phyloP scores from a whole-genome alignment of 2,888 invertebrate genomes.

The Bursaphelenchus okinawaensis region DNA sequence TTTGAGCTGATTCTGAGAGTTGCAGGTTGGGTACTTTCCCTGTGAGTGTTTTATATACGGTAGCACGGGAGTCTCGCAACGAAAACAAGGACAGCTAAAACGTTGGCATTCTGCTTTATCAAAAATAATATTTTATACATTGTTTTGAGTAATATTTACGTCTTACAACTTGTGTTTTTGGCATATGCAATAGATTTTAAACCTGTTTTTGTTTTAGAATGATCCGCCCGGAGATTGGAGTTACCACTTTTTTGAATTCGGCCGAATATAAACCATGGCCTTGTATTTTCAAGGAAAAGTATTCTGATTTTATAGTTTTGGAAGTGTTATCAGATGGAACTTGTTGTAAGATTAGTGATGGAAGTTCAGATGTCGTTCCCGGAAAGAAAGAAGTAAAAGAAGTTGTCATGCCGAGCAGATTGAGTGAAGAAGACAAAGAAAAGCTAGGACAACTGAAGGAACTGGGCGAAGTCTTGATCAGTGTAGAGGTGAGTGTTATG shows the following conservation, averaged over 20 bases:
- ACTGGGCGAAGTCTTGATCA: conserved; percentile 5
- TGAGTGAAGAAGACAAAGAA: background rate
- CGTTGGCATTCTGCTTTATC: background rate
- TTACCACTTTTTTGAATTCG: conserved; percentile 1
- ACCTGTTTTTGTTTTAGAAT: background rate
- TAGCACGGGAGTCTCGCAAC: too few relatives aligned
- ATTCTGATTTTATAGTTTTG: conserved; percentile 49
- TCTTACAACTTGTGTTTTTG: too few relatives aligned
- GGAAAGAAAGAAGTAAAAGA: background rate
- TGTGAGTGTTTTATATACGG: too few relatives aligned
- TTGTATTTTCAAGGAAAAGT: conserved; percentile 47
- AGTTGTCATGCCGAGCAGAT: conserved; percentile 4
- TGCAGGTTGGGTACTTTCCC: too few relatives aligned
- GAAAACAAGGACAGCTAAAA: background rate
- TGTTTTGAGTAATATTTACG: too few relatives aligned
- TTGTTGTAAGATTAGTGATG: background rate
- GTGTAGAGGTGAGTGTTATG: background rate
- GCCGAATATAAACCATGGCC: conserved; percentile 8
- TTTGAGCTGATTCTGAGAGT: too few relatives aligned
- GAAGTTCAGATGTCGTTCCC: background rate
- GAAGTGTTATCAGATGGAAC: conserved; percentile 30
- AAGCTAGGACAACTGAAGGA: conserved; percentile 4
- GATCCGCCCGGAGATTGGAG: conserved; percentile 11
- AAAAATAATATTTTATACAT: background rate
- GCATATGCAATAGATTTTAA: too few relatives aligned